phyloP scores from a whole-genome alignment of 2,888 invertebrate species.

The Ephialtes manifestator region DNA sequence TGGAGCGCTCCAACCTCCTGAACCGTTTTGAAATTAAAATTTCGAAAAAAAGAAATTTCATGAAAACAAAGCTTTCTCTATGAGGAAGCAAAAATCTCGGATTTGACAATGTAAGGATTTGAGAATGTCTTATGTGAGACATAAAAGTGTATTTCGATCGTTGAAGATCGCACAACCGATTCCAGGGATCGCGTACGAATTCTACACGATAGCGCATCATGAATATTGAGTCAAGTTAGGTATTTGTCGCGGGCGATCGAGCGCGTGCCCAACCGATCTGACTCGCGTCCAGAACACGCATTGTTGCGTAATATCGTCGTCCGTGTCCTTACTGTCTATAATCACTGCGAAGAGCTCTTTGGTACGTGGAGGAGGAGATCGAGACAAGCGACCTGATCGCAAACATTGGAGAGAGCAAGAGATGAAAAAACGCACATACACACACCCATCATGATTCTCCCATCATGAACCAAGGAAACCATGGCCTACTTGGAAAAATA shows the following conservation, averaged over 20 bases:
- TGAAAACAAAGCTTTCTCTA: too few relatives aligned
- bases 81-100: too few relatives aligned
- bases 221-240: slow-evolving; percentile 60
- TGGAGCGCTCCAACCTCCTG: too few relatives aligned
- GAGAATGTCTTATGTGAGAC: too few relatives aligned
- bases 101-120: too few relatives aligned
- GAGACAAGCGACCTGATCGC: slow-evolving; percentile 30
- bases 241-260: slow-evolving; percentile 41
- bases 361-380: slow-evolving; percentile 20
- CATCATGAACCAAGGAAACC: slow-evolving; percentile 59
- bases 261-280: slow-evolving; percentile 36
- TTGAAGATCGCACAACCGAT: slow-evolving; percentile 44
- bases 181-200: slow-evolving; percentile 46
- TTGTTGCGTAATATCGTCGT: slow-evolving; percentile 53
- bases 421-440: slow-evolving; percentile 21
- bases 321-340: slow-evolving; percentile 50
- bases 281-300: slow-evolving; percentile 39
- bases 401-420: slow-evolving; percentile 35
- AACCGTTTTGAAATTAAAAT: too few relatives aligned
- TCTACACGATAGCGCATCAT: slow-evolving; percentile 56
- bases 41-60: too few relatives aligned
- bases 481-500: slow-evolving; percentile 68
- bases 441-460: slow-evolving; percentile 29
- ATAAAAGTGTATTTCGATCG: slow-evolving; percentile 4
- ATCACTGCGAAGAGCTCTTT: slow-evolving; percentile 15